Conservation (phyloP, 2,888 invertebrate genomes). For the Eucriotettix oculatus region DNA sequence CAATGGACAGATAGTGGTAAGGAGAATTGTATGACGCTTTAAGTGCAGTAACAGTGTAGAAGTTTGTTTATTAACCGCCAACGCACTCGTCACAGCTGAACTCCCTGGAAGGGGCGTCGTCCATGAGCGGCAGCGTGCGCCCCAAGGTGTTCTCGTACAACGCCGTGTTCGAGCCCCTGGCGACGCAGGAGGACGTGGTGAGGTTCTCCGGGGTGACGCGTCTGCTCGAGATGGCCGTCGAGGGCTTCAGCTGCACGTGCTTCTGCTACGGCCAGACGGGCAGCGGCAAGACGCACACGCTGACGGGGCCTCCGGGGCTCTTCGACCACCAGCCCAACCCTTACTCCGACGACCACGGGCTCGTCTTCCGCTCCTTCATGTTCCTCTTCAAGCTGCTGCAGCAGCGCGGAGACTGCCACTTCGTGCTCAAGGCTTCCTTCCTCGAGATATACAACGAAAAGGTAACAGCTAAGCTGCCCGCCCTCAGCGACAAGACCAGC, state of each 20-base stretch:
- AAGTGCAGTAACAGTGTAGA: too few relatives aligned
- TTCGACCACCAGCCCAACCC: constrained; percentile 46
- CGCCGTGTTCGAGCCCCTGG: constrained; percentile 84
- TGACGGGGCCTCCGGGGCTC: constrained; percentile 81
- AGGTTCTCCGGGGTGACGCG: constrained; percentile 82
- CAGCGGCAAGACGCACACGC: constrained; percentile 89
- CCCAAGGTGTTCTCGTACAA: constrained; percentile 86
- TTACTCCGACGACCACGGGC: constrained; percentile 60
- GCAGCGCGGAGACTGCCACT: constrained; percentile 58
- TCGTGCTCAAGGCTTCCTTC: constrained; percentile 80
- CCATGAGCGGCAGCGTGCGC: constrained; percentile 22
- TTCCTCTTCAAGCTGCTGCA: constrained; percentile 73
- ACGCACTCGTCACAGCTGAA: too few relatives aligned
- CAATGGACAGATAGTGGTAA: constrained; percentile 66
- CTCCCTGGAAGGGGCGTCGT: not conserved
- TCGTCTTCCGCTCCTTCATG: constrained; percentile 79
- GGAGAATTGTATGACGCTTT: too few relatives aligned
- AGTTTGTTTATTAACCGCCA: too few relatives aligned
- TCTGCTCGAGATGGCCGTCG: constrained; percentile 84
- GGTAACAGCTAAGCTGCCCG: constrained; percentile 30
- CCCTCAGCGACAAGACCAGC: too few relatives aligned
- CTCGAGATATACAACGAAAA: constrained; percentile 95
- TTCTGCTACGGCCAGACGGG: constrained; percentile 96
- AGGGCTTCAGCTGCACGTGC: constrained; percentile 85
- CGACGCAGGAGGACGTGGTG: constrained; percentile 67